Evolutionary conservation across 2,797 vertebrate genomes (phyloP).

Genomic region (Oophaga sylvatica): DNA sequence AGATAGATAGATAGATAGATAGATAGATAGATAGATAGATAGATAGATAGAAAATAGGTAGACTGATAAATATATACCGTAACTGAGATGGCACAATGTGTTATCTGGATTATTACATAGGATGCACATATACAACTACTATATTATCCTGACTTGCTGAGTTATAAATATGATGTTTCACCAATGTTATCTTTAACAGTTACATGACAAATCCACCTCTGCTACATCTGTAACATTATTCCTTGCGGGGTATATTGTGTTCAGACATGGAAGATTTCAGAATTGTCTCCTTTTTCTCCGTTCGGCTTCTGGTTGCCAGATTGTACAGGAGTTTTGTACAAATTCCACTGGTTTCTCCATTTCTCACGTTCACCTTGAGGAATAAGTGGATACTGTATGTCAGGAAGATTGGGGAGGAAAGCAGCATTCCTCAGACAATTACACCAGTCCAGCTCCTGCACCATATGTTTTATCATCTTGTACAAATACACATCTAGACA

Average conservation of each 20-base stretch:
- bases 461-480: conserved; percentile 59
- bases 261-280: conserved; percentile 17
- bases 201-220: not conserved
- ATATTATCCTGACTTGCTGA: no score
- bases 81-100: no score
- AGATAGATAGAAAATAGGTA: no score
- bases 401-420: conserved; percentile 55
- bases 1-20: no score
- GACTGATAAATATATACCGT: no score
- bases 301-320: conserved; percentile 1
- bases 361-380: conserved; percentile 43
- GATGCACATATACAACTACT: no score
- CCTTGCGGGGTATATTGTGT: not conserved
- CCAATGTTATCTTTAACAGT: not conserved
- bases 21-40: no score
- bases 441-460: conserved; percentile 30
- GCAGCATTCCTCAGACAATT: conserved; percentile 55
- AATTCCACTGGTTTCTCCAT: conserved; percentile 36
- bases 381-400: conserved; percentile 35
- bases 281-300: not conserved
- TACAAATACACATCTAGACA: conserved; percentile 57
- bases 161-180: not conserved
- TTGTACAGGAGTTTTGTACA: conserved; percentile 1
- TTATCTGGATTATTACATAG: no score
- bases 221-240: not conserved